Evolutionary conservation across 1,140 invertebrate genomes (phyloP).

Genomic region (Drosophila repletoides): DNA sequence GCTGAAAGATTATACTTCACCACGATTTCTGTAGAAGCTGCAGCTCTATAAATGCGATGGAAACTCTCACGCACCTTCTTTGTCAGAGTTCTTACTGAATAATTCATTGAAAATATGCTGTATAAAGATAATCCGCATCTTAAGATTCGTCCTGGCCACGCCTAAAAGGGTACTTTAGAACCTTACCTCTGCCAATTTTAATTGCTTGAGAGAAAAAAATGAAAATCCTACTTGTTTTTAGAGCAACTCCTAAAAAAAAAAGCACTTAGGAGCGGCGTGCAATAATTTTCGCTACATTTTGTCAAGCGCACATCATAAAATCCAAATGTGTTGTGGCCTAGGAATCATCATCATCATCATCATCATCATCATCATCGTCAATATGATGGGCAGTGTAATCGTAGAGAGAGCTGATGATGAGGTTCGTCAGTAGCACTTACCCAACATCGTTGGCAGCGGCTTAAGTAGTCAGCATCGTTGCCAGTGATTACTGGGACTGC

Average conservation of each 20-base stretch:
- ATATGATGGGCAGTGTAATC: neutral
- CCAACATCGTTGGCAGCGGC: slow-evolving; percentile 63
- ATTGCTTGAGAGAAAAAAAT: no score
- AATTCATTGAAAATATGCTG: no score
- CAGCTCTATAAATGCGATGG: no score
- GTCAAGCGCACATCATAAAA: slow-evolving; percentile 13
- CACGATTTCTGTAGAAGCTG: no score
- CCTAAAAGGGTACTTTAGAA: no score
- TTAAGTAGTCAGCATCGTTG: slow-evolving; percentile 69
- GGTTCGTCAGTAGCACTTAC: slow-evolving; percentile 56
- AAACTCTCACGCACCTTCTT: no score
- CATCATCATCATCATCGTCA: slow-evolving; percentile 2
- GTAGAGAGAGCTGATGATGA: no score
- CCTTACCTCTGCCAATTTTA: no score
- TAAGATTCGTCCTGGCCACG: no score
- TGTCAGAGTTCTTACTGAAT: no score
- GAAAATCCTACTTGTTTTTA: neutral
- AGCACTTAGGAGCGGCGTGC: neutral
- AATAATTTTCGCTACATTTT: slow-evolving; percentile 18
- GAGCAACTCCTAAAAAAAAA: neutral
- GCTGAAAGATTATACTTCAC: no score
- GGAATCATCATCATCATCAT: slow-evolving; percentile 16
- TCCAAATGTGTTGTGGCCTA: slow-evolving; percentile 22
- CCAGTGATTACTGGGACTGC: slow-evolving; percentile 45
- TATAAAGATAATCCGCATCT: no score